Conservation (phyloP, 1,140 invertebrate genomes). For the Oncopeltus fasciatus region DNA sequence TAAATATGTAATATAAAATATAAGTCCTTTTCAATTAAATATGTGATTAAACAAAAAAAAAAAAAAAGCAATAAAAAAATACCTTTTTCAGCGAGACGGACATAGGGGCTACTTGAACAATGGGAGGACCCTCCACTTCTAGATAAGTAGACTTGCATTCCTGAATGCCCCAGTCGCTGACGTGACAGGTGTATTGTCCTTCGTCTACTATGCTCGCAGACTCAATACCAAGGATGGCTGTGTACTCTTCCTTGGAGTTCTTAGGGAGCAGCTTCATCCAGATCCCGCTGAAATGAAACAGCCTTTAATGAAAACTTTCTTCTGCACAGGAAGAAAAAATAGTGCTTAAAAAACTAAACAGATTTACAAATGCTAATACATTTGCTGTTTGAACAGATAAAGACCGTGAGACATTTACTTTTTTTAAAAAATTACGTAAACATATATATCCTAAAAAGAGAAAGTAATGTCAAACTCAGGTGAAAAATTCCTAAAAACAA, state of each 20-base stretch:
- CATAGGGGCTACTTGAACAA: constrained; percentile 53
- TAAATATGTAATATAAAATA: constrained; percentile 19
- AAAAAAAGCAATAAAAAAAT: constrained; percentile 15
- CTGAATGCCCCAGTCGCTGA: constrained; percentile 54
- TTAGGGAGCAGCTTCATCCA: constrained; percentile 35
- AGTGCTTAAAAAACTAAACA: too few species aligned
- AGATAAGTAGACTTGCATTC: constrained; percentile 54
- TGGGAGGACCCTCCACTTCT: constrained; percentile 46
- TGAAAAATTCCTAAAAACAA: too few species aligned
- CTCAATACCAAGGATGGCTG: constrained; percentile 49
- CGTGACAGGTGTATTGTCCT: constrained; percentile 56
- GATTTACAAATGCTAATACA: too few species aligned
- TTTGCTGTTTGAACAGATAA: too few species aligned
- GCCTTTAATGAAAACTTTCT: neutral
- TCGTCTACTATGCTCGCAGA: constrained; percentile 44
- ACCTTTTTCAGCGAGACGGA: constrained; percentile 57
- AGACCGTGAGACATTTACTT: too few species aligned
- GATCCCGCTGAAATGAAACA: constrained; percentile 29
- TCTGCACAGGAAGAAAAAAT: too few species aligned
- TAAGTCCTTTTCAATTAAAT: too few species aligned
- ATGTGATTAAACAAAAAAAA: neutral
- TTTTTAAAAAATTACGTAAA: too few species aligned
- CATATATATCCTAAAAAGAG: too few species aligned
- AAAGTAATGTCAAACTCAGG: too few species aligned
- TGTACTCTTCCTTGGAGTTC: constrained; percentile 48